These are phyloP conservation scores for Odontomachus brunneus DNA, from an alignment of 1,140 invertebrate species.

Conservation along the genomic window DNA sequence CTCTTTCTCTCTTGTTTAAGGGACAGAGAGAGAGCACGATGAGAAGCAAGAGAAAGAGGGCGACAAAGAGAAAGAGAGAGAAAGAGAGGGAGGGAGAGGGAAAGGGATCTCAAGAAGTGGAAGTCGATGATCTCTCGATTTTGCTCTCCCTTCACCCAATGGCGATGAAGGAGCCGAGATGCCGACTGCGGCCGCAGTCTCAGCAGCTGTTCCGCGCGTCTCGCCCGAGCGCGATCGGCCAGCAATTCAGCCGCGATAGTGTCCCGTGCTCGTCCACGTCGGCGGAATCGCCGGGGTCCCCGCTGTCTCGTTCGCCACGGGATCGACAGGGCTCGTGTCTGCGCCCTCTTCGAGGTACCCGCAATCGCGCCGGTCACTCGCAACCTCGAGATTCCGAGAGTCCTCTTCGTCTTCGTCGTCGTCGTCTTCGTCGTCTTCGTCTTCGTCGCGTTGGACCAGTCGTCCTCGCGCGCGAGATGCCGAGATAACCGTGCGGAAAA, in stretches of 20 bases:
- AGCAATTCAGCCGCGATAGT: constrained; percentile 39
- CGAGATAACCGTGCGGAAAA: constrained; percentile 19
- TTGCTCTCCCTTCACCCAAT: constrained; percentile 76
- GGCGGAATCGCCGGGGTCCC: not conserved
- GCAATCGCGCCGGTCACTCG: not conserved
- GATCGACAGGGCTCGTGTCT: not conserved
- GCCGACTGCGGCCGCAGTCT: constrained; percentile 70
- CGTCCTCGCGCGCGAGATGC: constrained; percentile 47
- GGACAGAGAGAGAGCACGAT: constrained; percentile 29
- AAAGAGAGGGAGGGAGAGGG: constrained; percentile 53
- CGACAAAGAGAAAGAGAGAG: constrained; percentile 1
- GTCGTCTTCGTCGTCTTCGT: not conserved
- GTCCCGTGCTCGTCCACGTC: constrained; percentile 7
- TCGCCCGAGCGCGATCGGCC: constrained; percentile 54
- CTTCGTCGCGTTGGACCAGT: constrained; percentile 11
- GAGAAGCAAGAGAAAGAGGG: constrained; percentile 34
- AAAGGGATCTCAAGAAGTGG: constrained; percentile 63
- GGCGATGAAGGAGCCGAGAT: constrained; percentile 73
- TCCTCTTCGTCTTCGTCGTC: not conserved
- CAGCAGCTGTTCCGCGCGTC: constrained; percentile 64
- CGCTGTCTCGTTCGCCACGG: not conserved
- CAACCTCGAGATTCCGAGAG: too few species aligned
- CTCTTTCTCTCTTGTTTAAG: too few species aligned
- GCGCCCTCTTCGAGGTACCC: too few species aligned
- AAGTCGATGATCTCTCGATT: constrained; percentile 80